Evolutionary conservation across 2,888 invertebrate genomes (phyloP).

Genomic region (Catocala fraxini): DNA sequence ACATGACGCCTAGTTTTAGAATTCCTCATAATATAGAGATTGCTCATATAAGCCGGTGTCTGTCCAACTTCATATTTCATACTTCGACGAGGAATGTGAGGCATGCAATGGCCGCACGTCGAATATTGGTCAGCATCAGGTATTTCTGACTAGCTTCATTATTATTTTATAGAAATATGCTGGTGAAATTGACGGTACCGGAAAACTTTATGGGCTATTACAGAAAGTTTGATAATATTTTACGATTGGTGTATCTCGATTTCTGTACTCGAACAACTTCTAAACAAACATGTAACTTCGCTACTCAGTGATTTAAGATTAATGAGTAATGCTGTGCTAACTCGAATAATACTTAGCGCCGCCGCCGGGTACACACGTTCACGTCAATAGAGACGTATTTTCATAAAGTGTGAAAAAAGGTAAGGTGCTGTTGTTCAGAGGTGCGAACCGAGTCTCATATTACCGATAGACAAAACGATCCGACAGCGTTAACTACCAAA

Average conservation of each 20-base stretch:
- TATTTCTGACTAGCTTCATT: constrained; percentile 74
- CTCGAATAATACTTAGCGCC: constrained; percentile 62
- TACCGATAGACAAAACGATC: constrained; percentile 83
- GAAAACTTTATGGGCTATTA: constrained; percentile 33
- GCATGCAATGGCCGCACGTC: constrained; percentile 65
- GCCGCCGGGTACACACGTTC: constrained; percentile 64
- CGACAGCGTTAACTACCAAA: constrained; percentile 61
- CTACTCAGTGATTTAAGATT: constrained; percentile 25
- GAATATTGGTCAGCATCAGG: constrained; percentile 70
- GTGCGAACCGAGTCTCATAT: constrained; percentile 83
- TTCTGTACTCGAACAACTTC: constrained; percentile 27
- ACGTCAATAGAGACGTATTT: constrained; percentile 63
- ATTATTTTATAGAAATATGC: constrained; percentile 69
- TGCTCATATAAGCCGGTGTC: constrained; percentile 58
- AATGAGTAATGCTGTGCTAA: constrained; percentile 35
- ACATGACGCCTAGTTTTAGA: constrained; percentile 59
- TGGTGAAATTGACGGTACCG: constrained; percentile 43
- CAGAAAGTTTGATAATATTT: constrained; percentile 46
- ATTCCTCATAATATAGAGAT: constrained; percentile 59
- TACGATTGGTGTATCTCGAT: constrained; percentile 26
- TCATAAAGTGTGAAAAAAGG: constrained; percentile 79
- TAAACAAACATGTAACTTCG: constrained; percentile 29
- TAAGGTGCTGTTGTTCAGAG: constrained; percentile 79
- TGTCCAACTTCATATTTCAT: constrained; percentile 74
- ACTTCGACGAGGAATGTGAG: constrained; percentile 66